Conservation (phyloP, 2,888 invertebrate genomes). For the Drosophila niveifrons region DNA sequence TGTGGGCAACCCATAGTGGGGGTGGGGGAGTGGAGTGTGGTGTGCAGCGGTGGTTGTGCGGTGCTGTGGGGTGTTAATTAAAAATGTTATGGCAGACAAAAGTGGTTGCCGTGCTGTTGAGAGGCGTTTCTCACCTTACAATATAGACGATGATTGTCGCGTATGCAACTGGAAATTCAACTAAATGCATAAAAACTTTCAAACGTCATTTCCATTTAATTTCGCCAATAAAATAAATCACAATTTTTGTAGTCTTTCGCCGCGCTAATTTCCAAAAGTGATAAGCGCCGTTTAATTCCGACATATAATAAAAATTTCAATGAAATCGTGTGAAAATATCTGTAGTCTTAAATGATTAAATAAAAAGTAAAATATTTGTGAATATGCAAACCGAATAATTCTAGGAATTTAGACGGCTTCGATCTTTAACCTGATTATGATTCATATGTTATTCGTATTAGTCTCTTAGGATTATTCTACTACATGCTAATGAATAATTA, state of each 20-base stretch:
- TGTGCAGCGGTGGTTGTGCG: background rate
- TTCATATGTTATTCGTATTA: too few relatives aligned
- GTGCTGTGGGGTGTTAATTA: slow-evolving; percentile 48
- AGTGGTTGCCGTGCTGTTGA: slow-evolving; percentile 21
- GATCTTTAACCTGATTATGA: too few relatives aligned
- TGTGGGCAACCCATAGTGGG: slow-evolving; percentile 16
- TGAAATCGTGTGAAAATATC: background rate
- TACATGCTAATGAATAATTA: too few relatives aligned
- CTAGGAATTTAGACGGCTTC: too few relatives aligned
- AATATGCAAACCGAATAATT: too few relatives aligned
- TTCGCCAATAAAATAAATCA: background rate
- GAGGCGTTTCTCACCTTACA: slow-evolving; percentile 23
- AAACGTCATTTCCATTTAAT: background rate
- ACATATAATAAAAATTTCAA: background rate
- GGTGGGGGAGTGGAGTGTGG: background rate
- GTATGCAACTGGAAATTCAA: slow-evolving; percentile 18
- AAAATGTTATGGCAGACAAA: slow-evolving; percentile 40
- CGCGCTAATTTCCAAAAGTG: background rate
- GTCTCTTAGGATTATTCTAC: too few relatives aligned
- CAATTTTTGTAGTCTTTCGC: background rate
- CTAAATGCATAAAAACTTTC: background rate
- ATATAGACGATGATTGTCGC: slow-evolving; percentile 7
- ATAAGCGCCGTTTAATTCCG: background rate
- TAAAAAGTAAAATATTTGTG: too few relatives aligned
- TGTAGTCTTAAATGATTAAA: too few relatives aligned